Evolutionary conservation across 2,113 vertebrate species (phyloP).

Genomic region (Plotosus lineatus): DNA sequence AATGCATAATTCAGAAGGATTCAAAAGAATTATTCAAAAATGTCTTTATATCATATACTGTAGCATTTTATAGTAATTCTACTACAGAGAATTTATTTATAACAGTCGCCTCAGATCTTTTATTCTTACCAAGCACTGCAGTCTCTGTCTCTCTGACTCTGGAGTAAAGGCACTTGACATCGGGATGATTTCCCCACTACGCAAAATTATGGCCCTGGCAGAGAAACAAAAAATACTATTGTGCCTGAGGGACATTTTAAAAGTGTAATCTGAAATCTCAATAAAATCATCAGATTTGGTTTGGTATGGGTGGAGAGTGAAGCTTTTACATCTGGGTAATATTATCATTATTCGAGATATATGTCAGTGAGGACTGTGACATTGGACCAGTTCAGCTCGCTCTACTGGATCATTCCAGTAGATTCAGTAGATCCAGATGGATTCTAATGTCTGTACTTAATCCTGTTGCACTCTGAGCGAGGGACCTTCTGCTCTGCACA

Average conservation of each 20-base stretch:
- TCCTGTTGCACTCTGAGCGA: not conserved
- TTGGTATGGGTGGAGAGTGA: not conserved
- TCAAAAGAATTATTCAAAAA: not conserved
- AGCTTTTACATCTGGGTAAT: not conserved
- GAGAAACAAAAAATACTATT: slow-evolving; percentile 16
- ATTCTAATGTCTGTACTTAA: not conserved
- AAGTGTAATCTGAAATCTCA: not conserved
- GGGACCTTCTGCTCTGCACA: not conserved
- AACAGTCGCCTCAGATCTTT: not conserved
- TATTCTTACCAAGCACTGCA: slow-evolving; percentile 92
- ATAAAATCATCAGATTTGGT: not conserved
- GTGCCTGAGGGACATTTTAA: not conserved
- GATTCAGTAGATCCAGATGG: not conserved
- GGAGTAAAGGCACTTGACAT: slow-evolving; percentile 98
- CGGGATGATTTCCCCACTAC: slow-evolving; percentile 86
- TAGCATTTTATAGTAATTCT: not conserved
- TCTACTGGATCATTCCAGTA: not conserved
- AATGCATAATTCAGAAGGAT: not conserved
- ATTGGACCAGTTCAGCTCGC: not conserved
- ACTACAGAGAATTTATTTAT: too few relatives aligned
- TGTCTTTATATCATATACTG: not conserved
- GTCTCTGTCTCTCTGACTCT: slow-evolving; percentile 90
- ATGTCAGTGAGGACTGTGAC: not conserved
- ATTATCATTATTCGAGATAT: not conserved
- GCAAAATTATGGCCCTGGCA: slow-evolving; percentile 90